Base-by-base conservation (phyloP, 1,140 invertebrate genomes). In the Achroia grisella region DNA sequence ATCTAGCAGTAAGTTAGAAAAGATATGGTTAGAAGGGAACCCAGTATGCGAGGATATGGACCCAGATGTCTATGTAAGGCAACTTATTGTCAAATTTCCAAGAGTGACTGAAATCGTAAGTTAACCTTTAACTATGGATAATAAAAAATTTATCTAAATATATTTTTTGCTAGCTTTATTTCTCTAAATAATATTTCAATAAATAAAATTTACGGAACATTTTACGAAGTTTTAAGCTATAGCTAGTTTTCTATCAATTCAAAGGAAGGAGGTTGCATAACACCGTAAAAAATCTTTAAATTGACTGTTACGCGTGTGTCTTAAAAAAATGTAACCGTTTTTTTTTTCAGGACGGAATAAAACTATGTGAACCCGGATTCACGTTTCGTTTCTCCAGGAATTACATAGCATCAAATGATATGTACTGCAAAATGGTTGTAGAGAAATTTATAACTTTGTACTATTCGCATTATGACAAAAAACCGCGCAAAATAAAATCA, bases 1-100 rank as follows among this genome's bases (percentile, higher is more conserved):
- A 47, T 68, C 74, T 9, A 79, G 67, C 34, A 84, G 77, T 56
- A 81, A 69, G 56, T 75, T 84, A 43, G 74, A 80, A 44, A 73
- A 72, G 13, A 42, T 84, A 0, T 80, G 72, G 72, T 27, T 84
- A 4, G 77, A 80, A 49, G 75, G 74, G 3, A 84, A 84, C 39
- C 76, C 75, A 15, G 39, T 84, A 4, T 81, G 80, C 54, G 68
- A 71, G 13, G 45, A 75, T 6, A 17, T 74, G 39, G 69, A 73
- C 31, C n/a, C 54, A 0, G 28, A 50, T 9, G 11, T 49, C 1
- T 84, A 84, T 47, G 62, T 81, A 6, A 80, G 73, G 43, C 49
- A 69, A 9, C 57, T 80, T 10, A 39, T 57, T 9, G 48, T 70
- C 10, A 78, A 76, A 34, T 84, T 79, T 51, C 80, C 80, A 0